Evolutionary conservation across 2,888 invertebrate species (phyloP), one percentile per base, ranked within the genome.

Genomic region (Drosophila algonquin): DNA sequence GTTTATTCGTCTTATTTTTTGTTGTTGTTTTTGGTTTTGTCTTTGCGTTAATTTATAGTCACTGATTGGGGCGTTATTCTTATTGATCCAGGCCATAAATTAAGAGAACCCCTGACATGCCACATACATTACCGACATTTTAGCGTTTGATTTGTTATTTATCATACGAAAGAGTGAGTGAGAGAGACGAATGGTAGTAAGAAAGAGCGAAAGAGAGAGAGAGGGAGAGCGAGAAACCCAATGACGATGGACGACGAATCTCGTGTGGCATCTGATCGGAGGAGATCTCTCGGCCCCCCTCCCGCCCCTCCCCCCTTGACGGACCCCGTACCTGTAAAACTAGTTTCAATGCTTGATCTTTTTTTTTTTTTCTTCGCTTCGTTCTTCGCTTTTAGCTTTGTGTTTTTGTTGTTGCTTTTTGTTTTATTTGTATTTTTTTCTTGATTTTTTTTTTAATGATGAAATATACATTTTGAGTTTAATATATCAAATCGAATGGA

Each of bases 121-220:
- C 86, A 89, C 90, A 89, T 87, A 87, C 87, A 87, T 87, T 87
- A 89, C 90, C 85, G 85, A 87, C 90, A 90, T 87, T 86, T 86
- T 89, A 90, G 87, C 90, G 87, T 89, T 87, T 87, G 86, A 87
- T 87, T 89, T 89, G 86, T 89, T 87, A 87, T 87, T 87, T 89
- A 89, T 87, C 86, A 87, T 85, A 87, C 76, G 77, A 88, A n/a
- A 40, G 40, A 40, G 74, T 61, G 73, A 67, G 53, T 24, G 69
- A 46, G 56, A 35, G 78, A 47, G 21, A 54, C 9, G 46, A 30
- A 48, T 30, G 21, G 16, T 9, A 24, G 50, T 16, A 62, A 47
- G 65, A 58, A 47, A 53, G 71, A 53, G 61, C 54, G 45, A 47
- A 30, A 52, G 69, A 57, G 55, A 61, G 14, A 16, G 35, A 62